Base-by-base conservation (phyloP, 2,888 invertebrate genomes). In the Papilio protenor region DNA sequence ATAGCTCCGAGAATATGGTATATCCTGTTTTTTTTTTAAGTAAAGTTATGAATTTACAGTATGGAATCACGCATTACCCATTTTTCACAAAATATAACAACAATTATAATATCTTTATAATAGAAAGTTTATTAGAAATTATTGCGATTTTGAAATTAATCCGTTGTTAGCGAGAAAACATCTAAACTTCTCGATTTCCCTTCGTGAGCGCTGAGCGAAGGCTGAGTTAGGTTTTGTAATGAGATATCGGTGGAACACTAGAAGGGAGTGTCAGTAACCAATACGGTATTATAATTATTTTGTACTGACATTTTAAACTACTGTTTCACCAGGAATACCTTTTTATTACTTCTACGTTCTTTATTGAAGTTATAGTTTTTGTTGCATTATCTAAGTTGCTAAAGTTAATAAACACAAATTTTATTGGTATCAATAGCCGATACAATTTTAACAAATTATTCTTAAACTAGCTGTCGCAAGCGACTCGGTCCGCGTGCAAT, bases 141-240 rank as follows among this genome's bases (percentile, higher is more conserved):
- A 40, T 10, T 40, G 45, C 33, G 59, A 61, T 61, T 75, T 40
- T 64, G 78, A 72, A 75, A 78, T 75, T 11, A 33, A 78, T 78
- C 75, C 64, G 55, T 47, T 59, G 71, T 72, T 49, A 66, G 33
- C 33, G 72, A 45, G 75, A 72, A 72, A 78, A 72, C 72, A 75
- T 64, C 76, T 21, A 27, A 76, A 79, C 75, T 59, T 79, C 80
- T 80, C 79, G 75, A 78, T 82, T 86, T 84, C 81, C 81, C 80
- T 84, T 84, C 84, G 85, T 84, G 87, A 82, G 81, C 81, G 79
- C 81, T 76, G 80, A 83, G 81, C 81, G 82, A 87, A 85, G 83
- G 84, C 81, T 84, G 80, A 76, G 73, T 80, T 82, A 80, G 83
- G 83, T 85, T 84, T 84, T 81, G 87, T 83, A 86, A 86, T 84